Conservation (phyloP, 2,113 vertebrate species). For the Myotis lucifugus region DNA sequence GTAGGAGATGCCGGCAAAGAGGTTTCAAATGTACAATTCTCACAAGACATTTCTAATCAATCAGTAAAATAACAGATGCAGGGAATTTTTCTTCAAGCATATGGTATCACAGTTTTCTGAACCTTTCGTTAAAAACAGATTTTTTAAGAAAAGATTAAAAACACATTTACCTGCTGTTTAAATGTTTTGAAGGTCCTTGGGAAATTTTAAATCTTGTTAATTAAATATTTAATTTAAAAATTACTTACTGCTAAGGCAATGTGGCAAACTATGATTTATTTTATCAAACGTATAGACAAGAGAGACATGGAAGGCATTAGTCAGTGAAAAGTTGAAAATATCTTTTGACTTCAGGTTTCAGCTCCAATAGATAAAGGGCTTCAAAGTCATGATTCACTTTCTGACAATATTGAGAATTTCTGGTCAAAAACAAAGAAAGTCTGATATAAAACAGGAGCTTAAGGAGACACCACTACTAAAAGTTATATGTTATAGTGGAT, state of each 20-base stretch:
- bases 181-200: background rate
- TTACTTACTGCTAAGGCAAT: background rate
- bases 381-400: fast-evolving
- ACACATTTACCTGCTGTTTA: background rate
- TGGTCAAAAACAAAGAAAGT: background rate
- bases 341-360: background rate
- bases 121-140: background rate
- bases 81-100: background rate
- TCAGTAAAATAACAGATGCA: background rate
- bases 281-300: background rate
- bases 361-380: background rate
- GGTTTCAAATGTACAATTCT: background rate
- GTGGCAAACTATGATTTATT: background rate
- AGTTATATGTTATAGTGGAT: background rate
- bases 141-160: background rate
- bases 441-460: background rate
- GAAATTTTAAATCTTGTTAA: background rate
- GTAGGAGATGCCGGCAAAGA: background rate
- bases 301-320: background rate
- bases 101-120: background rate
- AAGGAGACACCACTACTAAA: background rate
- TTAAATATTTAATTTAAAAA: background rate
- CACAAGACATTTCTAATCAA: background rate
- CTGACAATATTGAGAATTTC: background rate
- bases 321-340: background rate